Evolutionary conservation across 2,888 invertebrate genomes (phyloP).

Genomic region (Parelbella ahira): DNA sequence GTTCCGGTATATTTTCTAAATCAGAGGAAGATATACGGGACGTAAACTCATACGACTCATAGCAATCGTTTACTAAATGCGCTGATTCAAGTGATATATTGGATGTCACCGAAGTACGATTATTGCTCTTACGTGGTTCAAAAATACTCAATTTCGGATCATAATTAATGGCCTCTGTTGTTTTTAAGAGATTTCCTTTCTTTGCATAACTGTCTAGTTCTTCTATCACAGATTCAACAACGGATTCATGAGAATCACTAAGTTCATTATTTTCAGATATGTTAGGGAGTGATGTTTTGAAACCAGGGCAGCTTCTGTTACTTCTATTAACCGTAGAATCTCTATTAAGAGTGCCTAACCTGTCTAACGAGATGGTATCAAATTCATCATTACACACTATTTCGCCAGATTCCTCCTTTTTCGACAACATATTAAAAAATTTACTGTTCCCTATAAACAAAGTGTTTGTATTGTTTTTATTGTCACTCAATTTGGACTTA

Average conservation of each 20-base stretch:
- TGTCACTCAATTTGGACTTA: conserved; percentile 51
- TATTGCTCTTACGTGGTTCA: conserved; percentile 49
- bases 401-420: conserved; percentile 71
- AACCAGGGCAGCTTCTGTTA: conserved; percentile 72
- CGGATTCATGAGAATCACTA: conserved; percentile 57
- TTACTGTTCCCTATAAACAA: conserved; percentile 72
- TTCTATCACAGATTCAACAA: conserved; percentile 46
- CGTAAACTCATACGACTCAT: conserved; percentile 62
- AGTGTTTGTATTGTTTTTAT: conserved; percentile 55
- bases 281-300: conserved; percentile 71
- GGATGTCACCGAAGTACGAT: conserved; percentile 46
- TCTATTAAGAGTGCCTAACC: conserved; percentile 64
- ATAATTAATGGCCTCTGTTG: conserved; percentile 50
- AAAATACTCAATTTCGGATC: conserved; percentile 55
- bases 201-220: conserved; percentile 44
- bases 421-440: conserved; percentile 70
- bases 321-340: conserved; percentile 69
- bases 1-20: conserved; percentile 29
- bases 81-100: conserved; percentile 50
- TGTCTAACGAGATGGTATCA: conserved; percentile 71
- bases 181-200: conserved; percentile 27
- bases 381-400: conserved; percentile 71
- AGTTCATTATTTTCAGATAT: conserved; percentile 72
- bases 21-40: conserved; percentile 22
- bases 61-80: conserved; percentile 64